Percentiles rank a stretch among this genome's conserved stretches.
These are phyloP conservation scores for Drosophila recens DNA, from an alignment of 2,888 invertebrate genomes.

Conservation along the genomic window DNA sequence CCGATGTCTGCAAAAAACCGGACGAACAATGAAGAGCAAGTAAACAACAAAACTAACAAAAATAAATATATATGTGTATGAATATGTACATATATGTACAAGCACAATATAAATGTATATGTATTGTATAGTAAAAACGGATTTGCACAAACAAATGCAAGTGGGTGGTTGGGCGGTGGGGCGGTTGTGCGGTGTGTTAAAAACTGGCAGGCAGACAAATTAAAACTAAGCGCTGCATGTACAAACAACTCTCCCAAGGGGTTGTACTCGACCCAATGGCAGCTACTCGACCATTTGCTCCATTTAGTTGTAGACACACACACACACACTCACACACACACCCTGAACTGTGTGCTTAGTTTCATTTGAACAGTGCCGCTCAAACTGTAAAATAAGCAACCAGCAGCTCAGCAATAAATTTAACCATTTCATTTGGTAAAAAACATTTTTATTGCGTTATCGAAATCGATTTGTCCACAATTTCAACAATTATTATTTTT, in stretches of 20 bases:
- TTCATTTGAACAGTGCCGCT: constrained; percentile 57
- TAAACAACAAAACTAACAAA: constrained; percentile 33
- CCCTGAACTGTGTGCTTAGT: constrained; percentile 42
- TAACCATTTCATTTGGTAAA: constrained; percentile 34
- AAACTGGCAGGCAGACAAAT: constrained; percentile 74
- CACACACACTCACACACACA: constrained; percentile 2
- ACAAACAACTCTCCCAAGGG: constrained; percentile 59
- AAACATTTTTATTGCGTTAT: constrained; percentile 20
- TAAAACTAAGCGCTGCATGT: constrained; percentile 76
- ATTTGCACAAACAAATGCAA: constrained; percentile 52
- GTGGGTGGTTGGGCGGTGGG: not conserved
- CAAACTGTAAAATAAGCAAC: constrained; percentile 61
- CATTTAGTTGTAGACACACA: constrained; percentile 64
- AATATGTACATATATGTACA: constrained; percentile 8
- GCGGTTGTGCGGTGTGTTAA: constrained; percentile 19
- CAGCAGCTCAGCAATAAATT: constrained; percentile 45
- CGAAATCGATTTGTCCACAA: constrained; percentile 27
- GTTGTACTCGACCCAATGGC: constrained; percentile 68
- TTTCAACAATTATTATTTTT: constrained; percentile 10
- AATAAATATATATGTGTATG: constrained; percentile 27
- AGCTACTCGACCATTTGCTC: constrained; percentile 78
- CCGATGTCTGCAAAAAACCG: constrained; percentile 32
- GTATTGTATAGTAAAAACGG: constrained; percentile 55
- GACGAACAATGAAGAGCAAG: constrained; percentile 55
- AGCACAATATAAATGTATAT: constrained; percentile 1